Base-by-base conservation (phyloP, 30 jellyfish, hydroid and myxozoan genomes). In the Nemopilema nomurai region DNA sequence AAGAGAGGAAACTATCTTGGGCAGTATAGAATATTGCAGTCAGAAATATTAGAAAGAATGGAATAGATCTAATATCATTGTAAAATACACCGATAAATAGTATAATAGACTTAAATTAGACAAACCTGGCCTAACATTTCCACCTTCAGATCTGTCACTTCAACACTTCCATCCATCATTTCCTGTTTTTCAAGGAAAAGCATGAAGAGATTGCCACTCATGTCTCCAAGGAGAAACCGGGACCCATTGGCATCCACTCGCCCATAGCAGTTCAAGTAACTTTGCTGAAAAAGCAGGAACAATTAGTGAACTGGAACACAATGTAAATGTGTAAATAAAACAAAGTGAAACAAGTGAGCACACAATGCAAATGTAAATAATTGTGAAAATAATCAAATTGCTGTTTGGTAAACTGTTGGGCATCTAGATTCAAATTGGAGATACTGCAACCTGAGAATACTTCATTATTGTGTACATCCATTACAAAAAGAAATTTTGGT, bases 51-150 rank as follows among this genome's bases (percentile, higher is more conserved):
- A n/a, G n/a, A n/a, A n/a, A n/a, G n/a, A n/a, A n/a, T n/a, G n/a
- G n/a, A n/a, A n/a, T n/a, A n/a, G n/a, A n/a, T n/a, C n/a, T n/a
- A n/a, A n/a, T n/a, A n/a, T n/a, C n/a, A n/a, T n/a, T n/a, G n/a
- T n/a, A n/a, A n/a, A n/a, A n/a, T n/a, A n/a, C n/a, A n/a, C n/a
- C n/a, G n/a, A n/a, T n/a, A n/a, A n/a, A n/a, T n/a, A n/a, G n/a
- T n/a, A n/a, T n/a, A n/a, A n/a, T n/a, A 41, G 6, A 41, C 57
- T 3, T 3, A 41, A 41, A 41, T 41, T 6, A 3, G 9, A 0
- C 64, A 20, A 63, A 92, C 98, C 98, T 87, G 90, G 25, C 98
- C 98, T 0, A 92, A 85, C 20, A 92, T 67, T 69, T 92, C 98
- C 30, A 92, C 96, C 68, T 92, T 92, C 33, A 92, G 90, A 81